These are phyloP conservation scores for Nysson spinosus DNA, from an alignment of 2,888 invertebrate genomes.

Conservation along the genomic window DNA sequence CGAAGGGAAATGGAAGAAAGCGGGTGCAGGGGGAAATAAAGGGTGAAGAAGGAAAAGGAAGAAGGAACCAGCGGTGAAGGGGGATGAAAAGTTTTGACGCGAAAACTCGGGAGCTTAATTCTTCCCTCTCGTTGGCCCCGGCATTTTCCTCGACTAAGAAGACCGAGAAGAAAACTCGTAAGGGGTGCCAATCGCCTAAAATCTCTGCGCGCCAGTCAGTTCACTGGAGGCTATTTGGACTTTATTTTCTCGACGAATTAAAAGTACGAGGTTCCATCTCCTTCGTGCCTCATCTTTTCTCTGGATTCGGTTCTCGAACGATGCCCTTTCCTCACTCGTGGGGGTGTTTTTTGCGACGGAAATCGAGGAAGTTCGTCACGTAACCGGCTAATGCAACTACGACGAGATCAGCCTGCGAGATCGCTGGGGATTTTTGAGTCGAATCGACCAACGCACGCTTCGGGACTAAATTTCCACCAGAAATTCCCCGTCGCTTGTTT, in stretches of 20 bases:
- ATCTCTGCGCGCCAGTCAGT: conserved; percentile 43
- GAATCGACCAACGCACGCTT: conserved; percentile 1
- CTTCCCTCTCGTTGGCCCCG: conserved; percentile 19
- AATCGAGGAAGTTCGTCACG: conserved; percentile 52
- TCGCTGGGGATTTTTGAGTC: conserved; percentile 34
- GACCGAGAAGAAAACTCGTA: conserved; percentile 9
- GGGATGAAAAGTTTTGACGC: conserved; percentile 31
- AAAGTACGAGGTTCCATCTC: conserved; percentile 26
- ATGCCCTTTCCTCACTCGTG: not conserved
- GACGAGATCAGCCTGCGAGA: conserved; percentile 39
- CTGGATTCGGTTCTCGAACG: too few relatives aligned
- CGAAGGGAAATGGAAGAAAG: not conserved
- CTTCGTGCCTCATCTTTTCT: not conserved
- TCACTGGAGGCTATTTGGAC: conserved; percentile 22
- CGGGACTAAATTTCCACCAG: not conserved
- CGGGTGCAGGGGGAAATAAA: too few relatives aligned
- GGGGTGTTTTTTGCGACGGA: not conserved
- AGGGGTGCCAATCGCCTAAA: conserved; percentile 49
- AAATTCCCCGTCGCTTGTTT: not conserved
- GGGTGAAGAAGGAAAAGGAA: not conserved
- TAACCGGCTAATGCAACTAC: conserved; percentile 47
- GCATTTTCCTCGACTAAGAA: conserved; percentile 25
- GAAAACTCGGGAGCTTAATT: conserved; percentile 49
- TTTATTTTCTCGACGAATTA: conserved; percentile 50
- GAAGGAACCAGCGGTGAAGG: not conserved